Conservation (phyloP, 2,888 invertebrate species). For the Caenorhabditis virilis region DNA sequence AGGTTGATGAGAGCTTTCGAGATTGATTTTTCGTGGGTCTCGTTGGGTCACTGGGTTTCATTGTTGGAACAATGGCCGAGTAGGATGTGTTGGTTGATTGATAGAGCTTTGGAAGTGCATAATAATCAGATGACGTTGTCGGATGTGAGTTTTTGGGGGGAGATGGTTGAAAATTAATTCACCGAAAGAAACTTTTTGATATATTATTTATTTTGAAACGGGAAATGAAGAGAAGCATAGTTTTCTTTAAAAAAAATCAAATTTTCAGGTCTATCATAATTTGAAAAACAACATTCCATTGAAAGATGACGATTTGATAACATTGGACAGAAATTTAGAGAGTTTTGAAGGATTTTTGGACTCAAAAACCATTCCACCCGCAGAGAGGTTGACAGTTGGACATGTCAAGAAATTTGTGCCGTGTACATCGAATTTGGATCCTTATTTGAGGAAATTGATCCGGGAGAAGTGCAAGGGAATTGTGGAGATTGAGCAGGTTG, state of each 20-base stretch:
- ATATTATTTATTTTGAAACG: not conserved
- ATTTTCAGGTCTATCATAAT: constrained; percentile 84
- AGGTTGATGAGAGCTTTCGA: constrained; percentile 95
- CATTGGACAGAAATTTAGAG: constrained; percentile 59
- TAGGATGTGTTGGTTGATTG: constrained; percentile 93
- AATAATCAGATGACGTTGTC: constrained; percentile 75
- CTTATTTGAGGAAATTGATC: constrained; percentile 93
- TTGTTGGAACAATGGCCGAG: constrained; percentile 99
- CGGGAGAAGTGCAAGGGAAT: constrained; percentile 72
- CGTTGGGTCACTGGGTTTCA: constrained; percentile 76
- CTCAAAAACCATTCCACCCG: constrained; percentile 41
- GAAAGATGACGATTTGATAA: constrained; percentile 45
- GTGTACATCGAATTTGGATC: constrained; percentile 96
- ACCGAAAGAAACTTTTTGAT: constrained; percentile 19
- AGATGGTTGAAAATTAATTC: constrained; percentile 88
- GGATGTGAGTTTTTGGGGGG: no score
- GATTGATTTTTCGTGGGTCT: constrained; percentile 98
- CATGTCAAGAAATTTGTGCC: constrained; percentile 88
- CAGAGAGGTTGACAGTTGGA: constrained; percentile 70
- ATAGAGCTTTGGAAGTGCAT: constrained; percentile 77
- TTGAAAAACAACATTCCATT: constrained; percentile 70
- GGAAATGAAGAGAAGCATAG: not conserved
- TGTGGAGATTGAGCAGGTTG: constrained; percentile 34
- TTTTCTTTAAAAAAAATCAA: not conserved
- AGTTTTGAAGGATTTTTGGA: constrained; percentile 57